These are phyloP conservation scores for Sinopyrophorus schimmeli DNA, from an alignment of 2,888 invertebrate species.

Conservation along the genomic window DNA sequence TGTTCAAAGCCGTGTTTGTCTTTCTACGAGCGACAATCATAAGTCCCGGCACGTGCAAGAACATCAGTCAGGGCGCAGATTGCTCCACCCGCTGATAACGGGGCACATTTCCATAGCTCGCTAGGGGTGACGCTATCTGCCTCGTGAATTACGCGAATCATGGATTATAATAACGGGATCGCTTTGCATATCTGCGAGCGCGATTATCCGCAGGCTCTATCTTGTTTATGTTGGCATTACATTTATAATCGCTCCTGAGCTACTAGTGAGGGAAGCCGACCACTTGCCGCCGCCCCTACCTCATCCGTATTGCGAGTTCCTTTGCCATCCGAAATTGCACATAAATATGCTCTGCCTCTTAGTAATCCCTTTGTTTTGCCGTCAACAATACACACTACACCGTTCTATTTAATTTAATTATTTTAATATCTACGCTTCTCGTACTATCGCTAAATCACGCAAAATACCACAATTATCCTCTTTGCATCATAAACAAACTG, in stretches of 20 bases:
- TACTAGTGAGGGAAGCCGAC: conserved; percentile 39
- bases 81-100: conserved; percentile 35
- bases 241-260: conserved; percentile 44
- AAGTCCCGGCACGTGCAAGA: conserved; percentile 48
- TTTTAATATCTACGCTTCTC: conserved; percentile 16
- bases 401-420: conserved; percentile 18
- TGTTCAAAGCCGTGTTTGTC: conserved; percentile 26
- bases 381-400: conserved; percentile 19
- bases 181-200: conserved; percentile 54
- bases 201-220: conserved; percentile 52
- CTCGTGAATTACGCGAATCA: conserved; percentile 54
- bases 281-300: conserved; percentile 33
- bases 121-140: conserved; percentile 39
- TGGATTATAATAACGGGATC: conserved; percentile 56
- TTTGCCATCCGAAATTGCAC: conserved; percentile 44
- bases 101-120: conserved; percentile 34
- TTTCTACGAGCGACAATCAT: conserved; percentile 44
- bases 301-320: conserved; percentile 31
- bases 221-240: conserved; percentile 51
- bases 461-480: background rate
- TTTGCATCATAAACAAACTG: no score
- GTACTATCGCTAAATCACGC: conserved; percentile 6
- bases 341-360: conserved; percentile 42
- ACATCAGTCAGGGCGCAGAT: conserved; percentile 36
- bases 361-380: conserved; percentile 43